A percentile compares a stretch with the other conserved stretches of the same genome.
Conservation (phyloP, 2,797 vertebrate genomes). For the Hypotaenidia okinawae region DNA sequence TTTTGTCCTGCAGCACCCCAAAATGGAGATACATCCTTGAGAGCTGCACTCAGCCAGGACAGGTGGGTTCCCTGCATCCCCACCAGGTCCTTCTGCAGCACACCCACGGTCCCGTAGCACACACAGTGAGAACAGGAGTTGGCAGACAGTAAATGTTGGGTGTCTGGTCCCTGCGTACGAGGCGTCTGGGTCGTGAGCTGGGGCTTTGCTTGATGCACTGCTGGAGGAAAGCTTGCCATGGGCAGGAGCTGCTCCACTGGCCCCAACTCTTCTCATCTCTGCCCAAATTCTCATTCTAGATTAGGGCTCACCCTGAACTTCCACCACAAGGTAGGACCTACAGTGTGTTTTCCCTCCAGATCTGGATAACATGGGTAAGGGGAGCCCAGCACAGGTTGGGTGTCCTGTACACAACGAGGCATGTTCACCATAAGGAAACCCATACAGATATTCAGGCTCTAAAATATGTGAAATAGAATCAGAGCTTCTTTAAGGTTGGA, state of each 20-base stretch:
- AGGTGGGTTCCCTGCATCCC: neutral
- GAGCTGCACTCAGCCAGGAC: neutral
- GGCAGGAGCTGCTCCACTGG: neutral
- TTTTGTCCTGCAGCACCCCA: neutral
- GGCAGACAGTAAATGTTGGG: neutral
- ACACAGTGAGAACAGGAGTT: rapidly evolving
- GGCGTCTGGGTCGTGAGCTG: rapidly evolving
- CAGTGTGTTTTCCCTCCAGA: neutral
- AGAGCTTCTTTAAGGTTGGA: no score
- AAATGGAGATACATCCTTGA: rapidly evolving
- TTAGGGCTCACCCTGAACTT: neutral
- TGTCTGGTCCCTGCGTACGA: rapidly evolving
- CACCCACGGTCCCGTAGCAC: neutral
- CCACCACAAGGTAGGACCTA: neutral
- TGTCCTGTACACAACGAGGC: neutral
- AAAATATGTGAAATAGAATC: neutral
- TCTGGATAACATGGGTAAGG: neutral
- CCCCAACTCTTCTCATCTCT: neutral
- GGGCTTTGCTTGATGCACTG: neutral
- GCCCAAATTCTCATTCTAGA: neutral
- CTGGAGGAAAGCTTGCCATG: neutral
- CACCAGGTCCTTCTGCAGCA: neutral
- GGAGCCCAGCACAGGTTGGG: neutral
- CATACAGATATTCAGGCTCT: neutral
- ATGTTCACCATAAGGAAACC: neutral